Percentiles rank a stretch among this genome's conserved stretches.
These are phyloP conservation scores for Xenops minutus DNA, from an alignment of 2,797 vertebrate genomes.

Conservation along the genomic window DNA sequence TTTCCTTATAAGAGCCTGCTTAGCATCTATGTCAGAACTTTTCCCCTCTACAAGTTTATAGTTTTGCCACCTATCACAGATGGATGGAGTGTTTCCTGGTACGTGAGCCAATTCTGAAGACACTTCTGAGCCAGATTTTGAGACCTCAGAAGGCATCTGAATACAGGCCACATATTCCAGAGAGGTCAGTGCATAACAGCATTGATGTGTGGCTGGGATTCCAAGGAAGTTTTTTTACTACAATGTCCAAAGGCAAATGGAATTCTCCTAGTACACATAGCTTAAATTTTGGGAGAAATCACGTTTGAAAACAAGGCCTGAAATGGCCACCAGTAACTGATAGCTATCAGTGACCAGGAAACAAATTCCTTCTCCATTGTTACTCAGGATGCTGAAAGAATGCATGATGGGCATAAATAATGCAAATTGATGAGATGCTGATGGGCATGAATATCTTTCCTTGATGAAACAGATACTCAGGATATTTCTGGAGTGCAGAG, in stretches of 20 bases:
- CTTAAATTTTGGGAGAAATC: neutral
- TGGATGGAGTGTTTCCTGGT: neutral
- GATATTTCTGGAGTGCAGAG: neutral
- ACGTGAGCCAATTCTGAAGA: neutral
- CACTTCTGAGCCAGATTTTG: neutral
- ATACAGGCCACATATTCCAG: neutral
- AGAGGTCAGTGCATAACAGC: neutral
- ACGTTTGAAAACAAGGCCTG: neutral
- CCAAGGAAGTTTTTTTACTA: neutral
- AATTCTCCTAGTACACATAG: neutral
- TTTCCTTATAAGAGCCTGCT: neutral
- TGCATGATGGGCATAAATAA: neutral
- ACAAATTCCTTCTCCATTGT: neutral
- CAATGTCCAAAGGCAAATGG: neutral
- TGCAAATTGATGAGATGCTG: neutral
- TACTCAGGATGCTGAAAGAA: neutral
- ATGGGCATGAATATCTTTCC: neutral
- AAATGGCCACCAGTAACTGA: neutral
- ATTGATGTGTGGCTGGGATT: neutral
- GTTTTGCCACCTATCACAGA: neutral
- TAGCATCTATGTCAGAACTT: neutral
- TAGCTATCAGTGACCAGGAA: neutral
- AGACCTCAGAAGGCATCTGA: neutral
- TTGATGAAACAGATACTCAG: neutral
- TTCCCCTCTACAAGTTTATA: neutral